A percentile compares a stretch with the other conserved stretches of the same genome.
Conservation (phyloP, 2,888 invertebrate genomes). For the Noctua comes region DNA sequence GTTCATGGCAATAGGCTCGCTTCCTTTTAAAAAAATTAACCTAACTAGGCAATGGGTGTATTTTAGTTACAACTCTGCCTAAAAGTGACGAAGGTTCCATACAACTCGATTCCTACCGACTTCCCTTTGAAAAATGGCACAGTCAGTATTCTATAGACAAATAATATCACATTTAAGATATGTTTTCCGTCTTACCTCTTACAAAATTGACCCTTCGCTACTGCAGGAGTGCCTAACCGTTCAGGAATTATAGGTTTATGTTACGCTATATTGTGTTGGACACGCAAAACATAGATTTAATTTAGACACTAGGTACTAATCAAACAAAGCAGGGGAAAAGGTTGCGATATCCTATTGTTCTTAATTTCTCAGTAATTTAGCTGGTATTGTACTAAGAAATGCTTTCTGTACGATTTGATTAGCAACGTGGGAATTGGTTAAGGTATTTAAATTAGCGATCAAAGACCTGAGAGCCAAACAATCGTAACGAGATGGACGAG, state of each 20-base stretch:
- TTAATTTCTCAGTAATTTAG: slow-evolving; percentile 35
- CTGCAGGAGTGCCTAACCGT: not conserved
- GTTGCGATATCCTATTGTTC: slow-evolving; percentile 24
- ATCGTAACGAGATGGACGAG: not conserved
- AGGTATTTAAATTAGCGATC: slow-evolving; percentile 3
- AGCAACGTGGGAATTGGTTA: not conserved
- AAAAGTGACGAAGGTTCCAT: no score
- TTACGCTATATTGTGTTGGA: slow-evolving; percentile 10
- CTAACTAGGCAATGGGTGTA: no score
- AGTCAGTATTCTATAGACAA: no score
- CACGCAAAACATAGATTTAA: slow-evolving; percentile 23
- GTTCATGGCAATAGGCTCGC: not conserved
- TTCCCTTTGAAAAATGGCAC: no score
- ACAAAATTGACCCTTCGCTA: no score
- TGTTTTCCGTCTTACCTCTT: no score
- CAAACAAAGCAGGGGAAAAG: slow-evolving; percentile 9
- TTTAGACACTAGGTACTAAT: slow-evolving; percentile 4
- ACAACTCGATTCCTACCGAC: no score
- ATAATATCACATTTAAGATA: no score
- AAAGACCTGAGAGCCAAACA: not conserved
- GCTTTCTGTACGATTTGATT: slow-evolving; percentile 7
- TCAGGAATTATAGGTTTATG: not conserved
- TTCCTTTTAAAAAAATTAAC: not conserved
- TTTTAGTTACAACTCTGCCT: no score
- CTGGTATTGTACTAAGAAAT: not conserved